Percentiles rank a stretch among this genome's conserved stretches.
These are phyloP conservation scores for Geodia barretti DNA, from an alignment of 37 sponge, comb jelly and placozoan species.

Conservation along the genomic window DNA sequence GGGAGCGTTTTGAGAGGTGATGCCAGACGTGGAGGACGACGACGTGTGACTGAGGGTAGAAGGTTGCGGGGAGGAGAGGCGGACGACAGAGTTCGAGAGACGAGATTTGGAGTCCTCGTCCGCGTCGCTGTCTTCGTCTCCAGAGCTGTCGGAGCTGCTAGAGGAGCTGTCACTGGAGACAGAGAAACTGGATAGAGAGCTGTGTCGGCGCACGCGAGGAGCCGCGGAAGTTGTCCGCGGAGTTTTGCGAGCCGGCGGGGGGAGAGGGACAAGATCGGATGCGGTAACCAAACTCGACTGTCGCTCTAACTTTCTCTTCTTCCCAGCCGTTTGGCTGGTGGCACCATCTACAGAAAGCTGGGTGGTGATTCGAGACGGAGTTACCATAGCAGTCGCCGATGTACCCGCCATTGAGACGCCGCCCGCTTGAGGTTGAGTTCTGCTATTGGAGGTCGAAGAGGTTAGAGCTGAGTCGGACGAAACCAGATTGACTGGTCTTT, in stretches of 20 bases:
- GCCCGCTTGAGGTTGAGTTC: neutral
- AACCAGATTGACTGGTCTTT: neutral
- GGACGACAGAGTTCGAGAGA: neutral
- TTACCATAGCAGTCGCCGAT: neutral
- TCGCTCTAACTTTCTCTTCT: constrained; percentile 5
- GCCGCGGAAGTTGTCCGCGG: neutral
- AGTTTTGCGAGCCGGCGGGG: neutral
- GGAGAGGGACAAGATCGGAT: neutral
- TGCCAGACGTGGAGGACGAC: neutral
- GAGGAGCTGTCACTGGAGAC: constrained; percentile 5
- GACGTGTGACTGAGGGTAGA: neutral
- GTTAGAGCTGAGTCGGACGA: neutral
- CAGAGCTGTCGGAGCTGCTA: neutral
- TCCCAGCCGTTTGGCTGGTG: neutral
- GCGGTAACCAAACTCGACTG: neutral
- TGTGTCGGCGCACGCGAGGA: neutral
- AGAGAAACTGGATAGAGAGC: constrained; percentile 5
- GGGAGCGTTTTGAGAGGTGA: neutral
- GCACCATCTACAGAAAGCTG: neutral
- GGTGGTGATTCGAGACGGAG: neutral
- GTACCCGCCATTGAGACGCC: neutral
- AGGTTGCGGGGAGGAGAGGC: neutral
- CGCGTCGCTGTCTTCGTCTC: neutral
- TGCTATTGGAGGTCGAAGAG: neutral
- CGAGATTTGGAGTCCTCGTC: too few species aligned